A percentile compares a stretch with the other conserved stretches of the same genome.
Conservation (phyloP, 2,888 invertebrate genomes). For the Carcina quercana region DNA sequence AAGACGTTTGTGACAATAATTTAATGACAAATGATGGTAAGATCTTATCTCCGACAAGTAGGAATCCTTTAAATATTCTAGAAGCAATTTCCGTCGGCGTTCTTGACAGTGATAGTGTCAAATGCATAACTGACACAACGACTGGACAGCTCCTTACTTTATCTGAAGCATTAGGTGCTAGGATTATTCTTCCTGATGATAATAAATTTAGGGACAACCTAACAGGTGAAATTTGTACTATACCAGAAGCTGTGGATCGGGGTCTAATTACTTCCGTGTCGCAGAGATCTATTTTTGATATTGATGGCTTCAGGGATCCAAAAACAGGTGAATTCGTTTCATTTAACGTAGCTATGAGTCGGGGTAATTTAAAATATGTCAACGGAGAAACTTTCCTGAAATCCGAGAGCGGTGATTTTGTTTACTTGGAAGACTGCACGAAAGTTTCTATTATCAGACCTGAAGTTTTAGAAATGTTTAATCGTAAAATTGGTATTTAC, state of each 20-base stretch:
- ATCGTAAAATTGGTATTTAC: conserved; percentile 86
- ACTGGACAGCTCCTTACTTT: conserved; percentile 88
- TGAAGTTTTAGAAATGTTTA: conserved; percentile 91
- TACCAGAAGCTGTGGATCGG: conserved; percentile 91
- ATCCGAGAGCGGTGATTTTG: conserved; percentile 81
- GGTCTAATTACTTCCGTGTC: conserved; percentile 92
- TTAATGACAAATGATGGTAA: conserved; percentile 84
- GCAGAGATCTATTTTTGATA: conserved; percentile 92
- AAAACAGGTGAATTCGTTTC: conserved; percentile 87
- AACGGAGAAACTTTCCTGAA: conserved; percentile 83
- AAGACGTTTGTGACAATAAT: conserved; percentile 88
- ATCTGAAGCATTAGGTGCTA: conserved; percentile 87
- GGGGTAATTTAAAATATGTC: conserved; percentile 84
- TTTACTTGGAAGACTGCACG: conserved; percentile 87
- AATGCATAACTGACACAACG: conserved; percentile 88
- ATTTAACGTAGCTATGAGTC: conserved; percentile 86
- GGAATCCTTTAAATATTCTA: conserved; percentile 82
- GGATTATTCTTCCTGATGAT: conserved; percentile 82
- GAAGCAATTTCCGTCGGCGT: conserved; percentile 92
- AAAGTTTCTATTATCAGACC: conserved; percentile 85
- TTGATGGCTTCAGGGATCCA: conserved; percentile 91
- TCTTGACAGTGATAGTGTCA: conserved; percentile 86
- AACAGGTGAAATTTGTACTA: conserved; percentile 81
- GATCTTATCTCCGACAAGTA: conserved; percentile 88
- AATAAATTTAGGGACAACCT: conserved; percentile 84